Evolutionary conservation across 2,888 invertebrate genomes (phyloP), one percentile per base, ranked within the genome.

Genomic region (Molorchus minor): DNA sequence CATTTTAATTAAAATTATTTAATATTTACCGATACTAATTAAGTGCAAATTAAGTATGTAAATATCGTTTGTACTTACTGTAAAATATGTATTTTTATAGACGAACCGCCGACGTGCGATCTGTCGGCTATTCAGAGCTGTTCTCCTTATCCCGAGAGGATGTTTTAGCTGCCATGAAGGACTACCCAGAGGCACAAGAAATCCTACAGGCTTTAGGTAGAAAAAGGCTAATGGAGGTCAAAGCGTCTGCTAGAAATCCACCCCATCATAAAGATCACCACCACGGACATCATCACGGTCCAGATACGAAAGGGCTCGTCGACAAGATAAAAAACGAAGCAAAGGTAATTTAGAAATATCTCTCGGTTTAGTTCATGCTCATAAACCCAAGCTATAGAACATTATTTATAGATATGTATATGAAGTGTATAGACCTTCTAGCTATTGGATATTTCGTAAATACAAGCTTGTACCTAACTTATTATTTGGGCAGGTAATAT

Each of bases 121-220:
- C 96, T 0, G 96, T 97, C 1, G 97, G 97, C 0, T 97, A 97
- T 75, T 95, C 96, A 0, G 97, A 97, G 79, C 83, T 97, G 16
- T 97, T 97, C 79, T 96, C 96, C 20, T 82, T 97, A 16, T 96
- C 96, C 0, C 85, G 96, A 2, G 96, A 97, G 81, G 97, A 97
- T 76, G 96, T 97, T 0, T 81, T 97, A 20, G 90, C 92, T 0
- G 97, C 97, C 0, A 94, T 97, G 91, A 96, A 96, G 78, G 97
- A 97, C 79, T 97, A 97, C 75, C 97, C 97, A 0, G 96, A 97
- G 80, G 97, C 97, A 0, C 95, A 96, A 80, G 94, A 94, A 68
- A 95, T 95, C 65, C 84, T 95, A n/a, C 94, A 94, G 77, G 93
- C 91, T 7, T 84, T 95, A 20, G 95, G 95, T 3, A 84, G 93